A percentile compares a stretch with the other conserved stretches of the same genome.
Conservation (phyloP, 2,113 vertebrate species). For the Uria aalge region DNA sequence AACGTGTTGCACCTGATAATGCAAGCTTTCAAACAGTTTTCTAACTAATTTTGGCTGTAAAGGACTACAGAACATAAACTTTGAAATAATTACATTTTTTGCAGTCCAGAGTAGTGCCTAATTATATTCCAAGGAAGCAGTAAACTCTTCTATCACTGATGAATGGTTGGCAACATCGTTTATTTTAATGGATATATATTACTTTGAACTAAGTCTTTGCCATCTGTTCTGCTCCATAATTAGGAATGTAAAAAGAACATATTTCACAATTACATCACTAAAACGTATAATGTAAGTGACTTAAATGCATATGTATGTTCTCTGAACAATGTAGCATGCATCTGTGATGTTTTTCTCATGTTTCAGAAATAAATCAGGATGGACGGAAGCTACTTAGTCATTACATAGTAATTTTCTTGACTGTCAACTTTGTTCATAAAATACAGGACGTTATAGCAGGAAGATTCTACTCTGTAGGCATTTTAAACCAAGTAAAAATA, state of each 20-base stretch:
- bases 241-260: slow-evolving; percentile 61
- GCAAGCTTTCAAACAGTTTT: slow-evolving; percentile 3
- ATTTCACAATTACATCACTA: slow-evolving; percentile 59
- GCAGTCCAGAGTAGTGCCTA: not conserved
- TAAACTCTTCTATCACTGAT: slow-evolving; percentile 26
- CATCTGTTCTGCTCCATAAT: slow-evolving; percentile 66
- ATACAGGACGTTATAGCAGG: not conserved
- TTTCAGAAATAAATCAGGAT: slow-evolving; percentile 28
- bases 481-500: not conserved
- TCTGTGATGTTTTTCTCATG: not conserved
- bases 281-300: slow-evolving; percentile 22
- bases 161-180: slow-evolving; percentile 47
- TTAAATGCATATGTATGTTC: slow-evolving; percentile 43
- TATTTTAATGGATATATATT: slow-evolving; percentile 67
- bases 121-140: slow-evolving; percentile 30
- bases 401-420: slow-evolving; percentile 1
- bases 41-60: not conserved
- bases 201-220: slow-evolving; percentile 61
- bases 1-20: not conserved
- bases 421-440: not conserved
- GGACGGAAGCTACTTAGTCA: not conserved
- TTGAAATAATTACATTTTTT: slow-evolving; percentile 11
- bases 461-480: not conserved
- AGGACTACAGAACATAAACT: slow-evolving; percentile 33
- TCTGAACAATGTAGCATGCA: slow-evolving; percentile 3